A percentile compares a stretch with the other conserved stretches of the same genome.
Evolutionary conservation across 2,888 invertebrate genomes (phyloP).

Genomic region (Rapana venosa): DNA sequence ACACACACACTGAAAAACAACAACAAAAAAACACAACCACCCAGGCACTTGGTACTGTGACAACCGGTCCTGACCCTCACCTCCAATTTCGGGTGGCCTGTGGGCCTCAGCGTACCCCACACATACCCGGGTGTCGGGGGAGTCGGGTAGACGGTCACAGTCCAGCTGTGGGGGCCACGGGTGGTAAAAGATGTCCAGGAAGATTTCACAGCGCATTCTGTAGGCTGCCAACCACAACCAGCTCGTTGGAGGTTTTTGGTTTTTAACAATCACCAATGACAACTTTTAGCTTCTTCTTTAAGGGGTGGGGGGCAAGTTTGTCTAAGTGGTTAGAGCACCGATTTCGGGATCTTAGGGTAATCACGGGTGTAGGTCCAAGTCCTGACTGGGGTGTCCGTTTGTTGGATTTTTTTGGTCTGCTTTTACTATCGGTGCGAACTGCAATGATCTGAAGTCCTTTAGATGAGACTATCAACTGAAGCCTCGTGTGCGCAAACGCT

Average conservation of each 20-base stretch:
- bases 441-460: no score
- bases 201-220: constrained; percentile 60
- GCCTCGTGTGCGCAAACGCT: no score
- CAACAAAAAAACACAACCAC: background rate
- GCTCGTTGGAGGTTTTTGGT: background rate
- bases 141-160: constrained; percentile 67
- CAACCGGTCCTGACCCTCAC: background rate
- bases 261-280: no score
- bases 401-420: no score
- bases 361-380: no score
- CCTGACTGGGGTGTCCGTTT: no score
- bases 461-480: no score
- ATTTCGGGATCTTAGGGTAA: no score
- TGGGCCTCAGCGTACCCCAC: constrained; percentile 66
- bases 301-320: no score
- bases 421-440: no score
- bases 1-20: background rate
- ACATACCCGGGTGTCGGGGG: constrained; percentile 62
- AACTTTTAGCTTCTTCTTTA: no score
- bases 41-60: background rate
- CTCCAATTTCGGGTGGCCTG: constrained; percentile 58
- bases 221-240: background rate
- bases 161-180: constrained; percentile 61
- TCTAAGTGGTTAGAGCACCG: no score
- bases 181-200: constrained; percentile 64